Evolutionary conservation across 2,888 invertebrate genomes (phyloP), one percentile per base, ranked within the genome.

Genomic region (Drosophila hawaiiensis): DNA sequence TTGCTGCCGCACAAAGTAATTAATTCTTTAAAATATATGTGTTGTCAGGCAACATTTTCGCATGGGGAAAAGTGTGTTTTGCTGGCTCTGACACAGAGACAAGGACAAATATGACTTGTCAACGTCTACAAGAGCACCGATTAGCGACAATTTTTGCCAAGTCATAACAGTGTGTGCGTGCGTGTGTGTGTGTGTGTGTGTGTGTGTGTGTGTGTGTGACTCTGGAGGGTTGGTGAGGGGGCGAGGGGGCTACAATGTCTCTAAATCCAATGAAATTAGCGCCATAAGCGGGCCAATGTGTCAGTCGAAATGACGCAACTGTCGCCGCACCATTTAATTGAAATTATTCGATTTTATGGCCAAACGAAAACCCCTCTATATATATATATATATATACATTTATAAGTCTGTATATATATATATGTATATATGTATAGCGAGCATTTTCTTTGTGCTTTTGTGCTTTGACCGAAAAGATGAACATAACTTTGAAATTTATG

Each of bases 401-500:
- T 33, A 33, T 33, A 33, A 4, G 1, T 12, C 4, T 12, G 12
- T 33, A 33, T 1, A 41, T n/a, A 4, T n/a, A 22, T n/a, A n/a
- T 9, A 16, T 22, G 14, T 22, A 16, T 7, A 25, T 22, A 22
- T 10, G 7, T 22, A 9, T 29, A 12, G 60, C 64, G 28, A 43
- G 53, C 69, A 60, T 67, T 80, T 65, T 71, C 78, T 60, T 66
- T 75, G 66, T 58, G 64, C 60, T 55, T 56, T 52, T 47, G 16
- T 47, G 47, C 14, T 47, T 52, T 68, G 68, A 49, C 66, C 78
- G 31, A 76, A 74, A 63, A 86, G 82, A 84, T 89, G 77, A 89
- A 82, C 69, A 89, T 87, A 79, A 89, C 84, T 87, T 76, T 68
- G 2, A 75, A 87, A 84, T 89, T 84, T 89, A 84, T 87, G 74